Base-by-base conservation (phyloP, 2,888 invertebrate genomes). In the Xanthorhoe spadicearia region DNA sequence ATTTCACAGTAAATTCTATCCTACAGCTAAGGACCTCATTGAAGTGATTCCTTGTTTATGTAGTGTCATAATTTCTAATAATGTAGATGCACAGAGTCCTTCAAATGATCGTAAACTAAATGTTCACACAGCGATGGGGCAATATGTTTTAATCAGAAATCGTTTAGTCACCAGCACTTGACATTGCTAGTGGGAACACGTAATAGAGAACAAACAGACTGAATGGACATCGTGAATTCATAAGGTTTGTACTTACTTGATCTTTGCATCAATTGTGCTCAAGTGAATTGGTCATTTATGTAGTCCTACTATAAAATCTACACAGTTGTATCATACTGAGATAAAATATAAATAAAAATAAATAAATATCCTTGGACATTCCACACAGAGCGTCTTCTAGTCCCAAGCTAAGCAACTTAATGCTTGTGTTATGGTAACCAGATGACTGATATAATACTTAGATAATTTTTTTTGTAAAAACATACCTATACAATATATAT, bases 51-150 rank as follows among this genome's bases (percentile, higher is more conserved):
- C 35, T 46, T 18, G 49, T 52, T 35, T 46, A 43, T 35, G 49
- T 17, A 32, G 28, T 52, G 28, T 28, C 17, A 59, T 59, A 49
- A 38, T 64, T 48, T 53, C 48, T 50, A 52, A 62, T 48, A 62
- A 59, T 18, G 35, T 46, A 43, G 18, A 54, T 15, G 19, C 54
- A 55, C 54, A n/a, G 51, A 35, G 49, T 48, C 54, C 38, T 66
- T 53, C 49, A 68, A 67, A 66, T 66, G 66, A 70, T 60, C 55
- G 68, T 72, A 70, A 68, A 72, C 64, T 56, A 64, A 62, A 70
- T 49, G 57, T 19, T 28, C 57, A 61, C 56, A 56, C 60, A 66
- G 49, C 13, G 23, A 64, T 57, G 49, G 18, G 64, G 49, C 61
- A 52, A 57, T 54, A 43, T 62, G 65, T 50, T 68, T 57, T 68